These are phyloP conservation scores for Spilarctia lutea DNA, from an alignment of 2,888 invertebrate species.

Conservation along the genomic window DNA sequence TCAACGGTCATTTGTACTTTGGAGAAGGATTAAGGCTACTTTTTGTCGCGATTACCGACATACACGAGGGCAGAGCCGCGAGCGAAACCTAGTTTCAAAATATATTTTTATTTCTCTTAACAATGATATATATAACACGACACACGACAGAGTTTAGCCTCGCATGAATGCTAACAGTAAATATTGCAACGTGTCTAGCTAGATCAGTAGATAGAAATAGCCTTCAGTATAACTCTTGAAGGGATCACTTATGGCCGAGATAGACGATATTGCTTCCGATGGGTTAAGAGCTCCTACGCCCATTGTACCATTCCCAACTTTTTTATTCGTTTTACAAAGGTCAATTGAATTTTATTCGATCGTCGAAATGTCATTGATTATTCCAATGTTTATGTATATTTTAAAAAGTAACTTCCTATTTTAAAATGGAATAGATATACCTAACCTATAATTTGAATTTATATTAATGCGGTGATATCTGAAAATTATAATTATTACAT, in stretches of 20 bases:
- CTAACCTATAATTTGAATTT: too few species aligned
- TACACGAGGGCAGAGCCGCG: too few species aligned
- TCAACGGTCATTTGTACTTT: too few species aligned
- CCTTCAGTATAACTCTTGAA: constrained; percentile 26
- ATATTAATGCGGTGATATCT: too few species aligned
- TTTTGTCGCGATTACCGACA: too few species aligned
- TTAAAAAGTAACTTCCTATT: too few species aligned
- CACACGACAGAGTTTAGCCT: not conserved
- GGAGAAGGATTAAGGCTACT: too few species aligned
- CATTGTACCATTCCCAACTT: constrained; percentile 33
- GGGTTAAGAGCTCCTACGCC: constrained; percentile 34
- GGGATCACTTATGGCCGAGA: constrained; percentile 39
- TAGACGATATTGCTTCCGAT: constrained; percentile 48
- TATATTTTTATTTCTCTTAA: too few species aligned
- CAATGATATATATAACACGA: too few species aligned
- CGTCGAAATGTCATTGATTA: not conserved
- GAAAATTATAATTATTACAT: too few species aligned
- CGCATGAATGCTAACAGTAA: not conserved
- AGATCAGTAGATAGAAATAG: constrained; percentile 28
- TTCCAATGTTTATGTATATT: not conserved
- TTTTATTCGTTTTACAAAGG: constrained; percentile 8
- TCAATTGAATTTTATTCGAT: not conserved
- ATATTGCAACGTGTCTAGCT: constrained; percentile 22
- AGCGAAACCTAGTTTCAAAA: too few species aligned
- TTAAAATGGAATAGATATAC: too few species aligned